Evolutionary conservation across 2,797 vertebrate genomes (phyloP), one percentile per base, ranked within the genome.

Genomic region (Otolemur crassicaudatus): DNA sequence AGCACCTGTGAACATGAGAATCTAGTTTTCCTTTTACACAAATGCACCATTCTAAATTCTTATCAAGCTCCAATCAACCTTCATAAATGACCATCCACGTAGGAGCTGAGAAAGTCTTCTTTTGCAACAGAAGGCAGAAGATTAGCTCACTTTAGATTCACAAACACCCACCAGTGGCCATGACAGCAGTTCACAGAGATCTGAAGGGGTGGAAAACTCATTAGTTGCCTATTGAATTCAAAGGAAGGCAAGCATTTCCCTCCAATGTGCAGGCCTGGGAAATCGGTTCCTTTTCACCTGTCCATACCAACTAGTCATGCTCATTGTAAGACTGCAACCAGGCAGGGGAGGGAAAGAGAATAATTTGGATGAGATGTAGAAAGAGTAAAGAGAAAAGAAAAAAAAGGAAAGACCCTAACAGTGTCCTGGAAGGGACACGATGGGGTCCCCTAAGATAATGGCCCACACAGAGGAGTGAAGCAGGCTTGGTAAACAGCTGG

Each of bases 161-260:
- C 43, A 83, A 70, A 79, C 49, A 31, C 34, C 25, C 63, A 58
- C 63, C n/a, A 25, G 58, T 10, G 43, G 40, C 82, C 60, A 46
- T 3, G 22, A 17, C 40, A 14, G 63, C 34, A 40, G 23, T 46
- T 69, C 31, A 16, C 3, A 0, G 73, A 40, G 49, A 85, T 67
- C 25, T 1, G 17, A 37, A 89, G 72, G 67, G 22, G 79, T 43
- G 63, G 93, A 69, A 96, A 94, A 96, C 77, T 92, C 91, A 72
- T 96, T 83, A 95, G 88, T n/a, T 75, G 31, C 82, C 88, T 92
- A 31, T 76, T 97, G 88, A 97, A 97, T 85, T 85, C 88, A 90
- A 75, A 89, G 43, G 69, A 94, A 96, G 96, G 90, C 76, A 87
- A 7, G 58, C 69, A 89, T 49, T 96, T 96, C 90, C 90, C 82